These are phyloP conservation scores for Hippocampus comes DNA, from an alignment of 2,113 vertebrate species.

Conservation along the genomic window DNA sequence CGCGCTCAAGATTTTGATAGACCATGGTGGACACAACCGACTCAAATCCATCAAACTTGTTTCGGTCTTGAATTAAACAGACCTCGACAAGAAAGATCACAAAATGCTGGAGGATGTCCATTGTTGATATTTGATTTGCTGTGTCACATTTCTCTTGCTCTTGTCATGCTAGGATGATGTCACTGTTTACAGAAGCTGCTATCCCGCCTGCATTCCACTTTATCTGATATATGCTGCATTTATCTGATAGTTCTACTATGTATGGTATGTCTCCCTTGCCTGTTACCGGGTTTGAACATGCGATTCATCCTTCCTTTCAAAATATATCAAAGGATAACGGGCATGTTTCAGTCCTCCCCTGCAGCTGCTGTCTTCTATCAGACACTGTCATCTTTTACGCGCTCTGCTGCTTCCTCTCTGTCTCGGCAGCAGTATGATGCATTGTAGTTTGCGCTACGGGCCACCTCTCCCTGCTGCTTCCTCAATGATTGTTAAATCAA, in stretches of 20 bases:
- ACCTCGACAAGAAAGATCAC: too few species aligned
- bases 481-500: background rate
- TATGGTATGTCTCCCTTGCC: background rate
- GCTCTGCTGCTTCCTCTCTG: constrained; percentile 47
- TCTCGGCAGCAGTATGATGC: constrained; percentile 4
- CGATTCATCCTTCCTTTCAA: background rate
- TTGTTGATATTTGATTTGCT: background rate
- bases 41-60: too few species aligned
- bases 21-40: too few species aligned
- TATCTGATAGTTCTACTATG: background rate
- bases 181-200: background rate
- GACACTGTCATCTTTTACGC: constrained; percentile 43
- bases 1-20: too few species aligned
- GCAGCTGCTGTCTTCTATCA: constrained; percentile 36
- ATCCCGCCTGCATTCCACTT: background rate
- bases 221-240: background rate
- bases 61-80: too few species aligned
- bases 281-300: background rate
- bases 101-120: background rate
- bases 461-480: too few species aligned
- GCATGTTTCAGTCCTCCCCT: constrained; percentile 30
- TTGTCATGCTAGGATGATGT: background rate
- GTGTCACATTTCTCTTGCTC: background rate
- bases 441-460: too few species aligned
- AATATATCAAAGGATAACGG: constrained; percentile 12